Base-by-base conservation (phyloP, 2,888 invertebrate species). In the Hybos culiciformis region DNA sequence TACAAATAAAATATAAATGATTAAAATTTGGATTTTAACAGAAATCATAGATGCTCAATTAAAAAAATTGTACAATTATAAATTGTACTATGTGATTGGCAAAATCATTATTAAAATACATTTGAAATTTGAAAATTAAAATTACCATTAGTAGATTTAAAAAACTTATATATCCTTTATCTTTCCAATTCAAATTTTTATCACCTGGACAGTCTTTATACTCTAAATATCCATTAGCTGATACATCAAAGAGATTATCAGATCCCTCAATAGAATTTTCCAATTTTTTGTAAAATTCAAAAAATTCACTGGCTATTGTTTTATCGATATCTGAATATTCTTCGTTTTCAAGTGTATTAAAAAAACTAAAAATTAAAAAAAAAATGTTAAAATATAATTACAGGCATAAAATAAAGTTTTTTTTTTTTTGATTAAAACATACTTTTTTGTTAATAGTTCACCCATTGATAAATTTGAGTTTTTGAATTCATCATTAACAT, bases 121-220 rank as follows among this genome's bases (percentile, higher is more conserved):
- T 26, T 5, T 26, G 9, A 26, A 26, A 6, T 12, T 26, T 26
- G 3, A 12, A 26, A 26, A 9, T 26, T 26, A 4, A 5, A 26
- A 9, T 26, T 66, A 82, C 83, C 74, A 77, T 70, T 47, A 88
- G 66, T 37, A 85, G 55, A 52, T 80, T 73, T 38, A 88, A 63
- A 45, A 87, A 66, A 3, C 70, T 78, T 48, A 68, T 70, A 56
- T 74, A 87, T 2, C 85, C 85, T 47, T 70, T 73, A 41, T 75
- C 72, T 51, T 79, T 82, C 87, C 85, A 90, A 54, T 80, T 76
- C 4, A 82, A 65, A 52, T 78, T 60, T 14, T 67, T 64, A 55
- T 84, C 77, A 1, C 88, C 88, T 8, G 78, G 76, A 56, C 83
- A 83, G 0, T 67, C 63, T 72, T 75, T 70, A 55, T 77, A 80